A percentile compares a stretch with the other conserved stretches of the same genome.
phyloP scores from a whole-genome alignment of 2,797 vertebrate species.

The Poeciliopsis paucimaculata region DNA sequence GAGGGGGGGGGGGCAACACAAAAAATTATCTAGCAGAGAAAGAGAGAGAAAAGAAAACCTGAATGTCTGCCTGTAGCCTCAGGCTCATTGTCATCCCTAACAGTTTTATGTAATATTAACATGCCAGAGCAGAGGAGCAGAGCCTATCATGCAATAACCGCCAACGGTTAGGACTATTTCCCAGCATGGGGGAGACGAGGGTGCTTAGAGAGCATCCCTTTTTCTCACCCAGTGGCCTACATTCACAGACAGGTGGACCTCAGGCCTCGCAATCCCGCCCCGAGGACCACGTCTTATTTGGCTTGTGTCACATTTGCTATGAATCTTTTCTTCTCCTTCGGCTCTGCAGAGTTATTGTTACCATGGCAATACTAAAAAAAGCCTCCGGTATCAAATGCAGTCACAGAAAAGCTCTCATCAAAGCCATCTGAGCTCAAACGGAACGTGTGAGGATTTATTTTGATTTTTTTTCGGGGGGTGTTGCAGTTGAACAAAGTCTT shows the following conservation, averaged over 20 bases:
- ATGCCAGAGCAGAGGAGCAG: slow-evolving; percentile 66
- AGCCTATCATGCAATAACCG: slow-evolving; percentile 62
- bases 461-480: slow-evolving; percentile 1
- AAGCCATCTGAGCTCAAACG: slow-evolving; percentile 12
- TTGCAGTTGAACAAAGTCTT: slow-evolving; percentile 22
- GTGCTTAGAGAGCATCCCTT: slow-evolving; percentile 46
- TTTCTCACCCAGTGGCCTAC: slow-evolving; percentile 67
- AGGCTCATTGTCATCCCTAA: slow-evolving; percentile 74
- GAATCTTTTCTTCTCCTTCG: slow-evolving; percentile 19
- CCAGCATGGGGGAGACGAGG: slow-evolving; percentile 24
- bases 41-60: slow-evolving; percentile 11
- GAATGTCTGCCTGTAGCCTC: slow-evolving; percentile 54
- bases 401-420: slow-evolving; percentile 8
- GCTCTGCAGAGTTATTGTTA: slow-evolving; percentile 31
- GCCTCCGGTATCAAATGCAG: slow-evolving; percentile 13
- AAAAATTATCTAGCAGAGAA: slow-evolving; percentile 36
- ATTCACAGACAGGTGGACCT: slow-evolving; percentile 64
- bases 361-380: slow-evolving; percentile 33
- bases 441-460: background rate
- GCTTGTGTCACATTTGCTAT: slow-evolving; percentile 48
- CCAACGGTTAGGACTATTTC: slow-evolving; percentile 52
- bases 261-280: slow-evolving; percentile 28
- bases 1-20: slow-evolving; percentile 21
- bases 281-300: slow-evolving; percentile 38
- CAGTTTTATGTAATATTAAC: slow-evolving; percentile 80